Evolutionary conservation across 2,888 invertebrate genomes (phyloP), one percentile per base, ranked within the genome.

Genomic region (Tyria jacobaeae): DNA sequence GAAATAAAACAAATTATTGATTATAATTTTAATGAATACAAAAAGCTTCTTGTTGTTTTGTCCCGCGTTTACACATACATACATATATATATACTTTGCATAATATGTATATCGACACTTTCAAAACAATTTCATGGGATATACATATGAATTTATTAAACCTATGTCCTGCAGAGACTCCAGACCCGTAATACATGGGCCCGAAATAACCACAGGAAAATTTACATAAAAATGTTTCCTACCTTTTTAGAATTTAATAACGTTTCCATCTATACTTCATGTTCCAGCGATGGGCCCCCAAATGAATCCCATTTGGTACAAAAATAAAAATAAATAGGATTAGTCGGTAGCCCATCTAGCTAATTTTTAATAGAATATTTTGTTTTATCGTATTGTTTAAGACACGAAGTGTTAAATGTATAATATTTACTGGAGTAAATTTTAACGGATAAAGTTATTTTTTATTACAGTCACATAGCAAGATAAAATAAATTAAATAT

Each of bases 161-260:
- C 37, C 4, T 37, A 25, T 25, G 25, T n/a, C n/a, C 24, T 5
- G n/a, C 6, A n/a, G n/a, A n/a, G n/a, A n/a, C n/a, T n/a, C n/a
- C n/a, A n/a, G n/a, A 37, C 17, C 4, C 15, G 10, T 12, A 14
- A 39, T n/a, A 10, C 17, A 10, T n/a, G 25, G 27, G 10, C 54
- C 25, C 12, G 9, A 31, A 49, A 55, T 60, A 41, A 25, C 54
- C 39, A 35, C 24, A 31, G 5, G n/a, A 35, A 4, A 44, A 9
- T 35, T 56, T 39, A 1, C n/a, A 10, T 1, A 48, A 48, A 53
- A 41, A 48, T 24, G 6, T 34, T 39, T 21, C 49, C 24, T 49
- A n/a, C 15, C 48, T 15, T 34, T 27, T 24, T 17, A 50, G 47
- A 58, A 65, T 61, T 61, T 55, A 58, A 65, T 61, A 58, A 61